phyloP scores from a whole-genome alignment of 2,113 vertebrate species.

The Coregonus clupeaformis region DNA sequence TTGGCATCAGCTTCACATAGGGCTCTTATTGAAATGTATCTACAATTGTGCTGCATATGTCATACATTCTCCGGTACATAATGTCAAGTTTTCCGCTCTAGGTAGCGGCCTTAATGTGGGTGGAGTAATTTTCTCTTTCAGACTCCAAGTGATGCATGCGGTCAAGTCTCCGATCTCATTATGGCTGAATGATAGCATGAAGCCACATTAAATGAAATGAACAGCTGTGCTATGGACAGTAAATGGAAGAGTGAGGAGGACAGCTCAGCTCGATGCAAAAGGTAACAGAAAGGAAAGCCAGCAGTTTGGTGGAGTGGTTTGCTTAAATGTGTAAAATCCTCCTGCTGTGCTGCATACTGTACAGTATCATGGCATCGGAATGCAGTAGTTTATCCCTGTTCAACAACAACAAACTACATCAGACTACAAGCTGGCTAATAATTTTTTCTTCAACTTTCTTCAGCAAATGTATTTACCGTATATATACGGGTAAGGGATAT shows the following conservation, averaged over 20 bases:
- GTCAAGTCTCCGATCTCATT: slow-evolving; percentile 50
- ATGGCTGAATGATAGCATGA: slow-evolving; percentile 38
- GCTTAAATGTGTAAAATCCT: background rate
- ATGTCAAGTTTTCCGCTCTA: slow-evolving; percentile 27
- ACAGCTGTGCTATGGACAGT: slow-evolving; percentile 26
- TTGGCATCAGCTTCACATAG: background rate
- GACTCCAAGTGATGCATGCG: slow-evolving; percentile 32
- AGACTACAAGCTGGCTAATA: background rate
- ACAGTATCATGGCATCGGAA: background rate
- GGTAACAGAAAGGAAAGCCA: slow-evolving; percentile 14
- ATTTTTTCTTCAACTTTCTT: background rate
- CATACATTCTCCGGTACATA: slow-evolving; percentile 28
- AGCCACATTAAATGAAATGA: slow-evolving; percentile 31
- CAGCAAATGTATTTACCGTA: too few relatives aligned
- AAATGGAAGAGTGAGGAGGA: slow-evolving; percentile 34
- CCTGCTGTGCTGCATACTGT: background rate
- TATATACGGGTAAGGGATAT: background rate
- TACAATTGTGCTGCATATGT: slow-evolving; percentile 16
- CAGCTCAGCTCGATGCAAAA: slow-evolving; percentile 9
- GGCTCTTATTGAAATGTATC: background rate
- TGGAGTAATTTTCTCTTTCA: slow-evolving; percentile 44
- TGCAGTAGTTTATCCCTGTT: slow-evolving; percentile 16
- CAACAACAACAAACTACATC: background rate
- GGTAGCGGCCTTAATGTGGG: slow-evolving; percentile 26
- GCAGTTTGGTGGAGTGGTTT: too few relatives aligned